Percentiles rank a stretch among this genome's conserved stretches.
phyloP scores from a whole-genome alignment of 2,797 vertebrate genomes.

The Steatocranus sp. region DNA sequence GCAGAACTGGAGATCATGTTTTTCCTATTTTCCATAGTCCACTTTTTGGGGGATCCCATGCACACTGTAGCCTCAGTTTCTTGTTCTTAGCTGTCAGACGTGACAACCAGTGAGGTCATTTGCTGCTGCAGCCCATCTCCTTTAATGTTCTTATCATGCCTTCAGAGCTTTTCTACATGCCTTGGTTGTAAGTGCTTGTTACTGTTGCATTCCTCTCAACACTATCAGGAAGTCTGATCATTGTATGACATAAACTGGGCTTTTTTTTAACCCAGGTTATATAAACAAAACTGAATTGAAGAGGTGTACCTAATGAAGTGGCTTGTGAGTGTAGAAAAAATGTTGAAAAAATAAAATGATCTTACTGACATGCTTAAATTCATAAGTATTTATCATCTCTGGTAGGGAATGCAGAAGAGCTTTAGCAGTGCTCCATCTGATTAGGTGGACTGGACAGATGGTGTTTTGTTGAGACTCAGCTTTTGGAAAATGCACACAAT shows the following conservation, averaged over 20 bases:
- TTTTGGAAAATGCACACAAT: neutral
- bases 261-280: neutral
- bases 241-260: neutral
- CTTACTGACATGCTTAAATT: neutral
- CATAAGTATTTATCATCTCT: neutral
- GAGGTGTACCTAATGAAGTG: neutral
- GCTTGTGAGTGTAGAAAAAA: neutral
- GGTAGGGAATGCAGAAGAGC: neutral
- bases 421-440: neutral
- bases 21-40: neutral
- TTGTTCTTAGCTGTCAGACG: neutral
- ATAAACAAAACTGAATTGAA: neutral
- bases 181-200: neutral
- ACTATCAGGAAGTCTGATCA: neutral
- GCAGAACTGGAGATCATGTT: neutral
- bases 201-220: neutral
- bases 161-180: neutral
- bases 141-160: neutral
- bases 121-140: neutral
- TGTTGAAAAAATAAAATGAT: neutral
- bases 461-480: conserved; percentile 3
- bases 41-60: neutral
- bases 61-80: neutral
- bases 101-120: neutral
- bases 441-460: conserved; percentile 16